phyloP scores from a whole-genome alignment of 2,797 vertebrate species.

The Arrhamphus sclerolepis region DNA sequence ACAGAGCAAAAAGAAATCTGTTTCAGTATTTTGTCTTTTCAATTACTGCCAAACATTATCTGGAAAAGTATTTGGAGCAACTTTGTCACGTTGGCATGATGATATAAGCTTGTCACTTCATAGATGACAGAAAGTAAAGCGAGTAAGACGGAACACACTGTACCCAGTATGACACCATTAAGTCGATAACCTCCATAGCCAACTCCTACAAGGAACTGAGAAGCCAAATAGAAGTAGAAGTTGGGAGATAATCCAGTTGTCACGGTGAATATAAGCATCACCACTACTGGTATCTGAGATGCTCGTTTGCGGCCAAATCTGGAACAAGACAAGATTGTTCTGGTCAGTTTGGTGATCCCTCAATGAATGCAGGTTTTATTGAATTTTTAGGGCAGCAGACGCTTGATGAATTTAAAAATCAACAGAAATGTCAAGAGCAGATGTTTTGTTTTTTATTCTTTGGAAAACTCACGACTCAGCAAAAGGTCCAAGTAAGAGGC shows the following conservation, averaged over 20 bases:
- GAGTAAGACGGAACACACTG: background rate
- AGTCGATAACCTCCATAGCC: conserved; percentile 76
- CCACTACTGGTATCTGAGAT: conserved; percentile 74
- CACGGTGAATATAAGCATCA: conserved; percentile 72
- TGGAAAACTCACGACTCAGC: conserved; percentile 80
- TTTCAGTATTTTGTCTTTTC: too few relatives aligned
- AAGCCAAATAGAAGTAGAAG: conserved; percentile 77
- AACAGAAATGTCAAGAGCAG: background rate
- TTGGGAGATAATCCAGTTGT: conserved; percentile 62
- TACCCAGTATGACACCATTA: conserved; percentile 81
- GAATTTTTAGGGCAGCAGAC: too few relatives aligned
- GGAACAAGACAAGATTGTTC: background rate
- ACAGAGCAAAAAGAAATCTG: too few relatives aligned
- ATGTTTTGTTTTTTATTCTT: conserved; percentile 22
- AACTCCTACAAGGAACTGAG: conserved; percentile 79
- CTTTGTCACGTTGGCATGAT: too few relatives aligned
- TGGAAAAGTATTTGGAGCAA: too few relatives aligned
- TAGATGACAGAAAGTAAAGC: too few relatives aligned
- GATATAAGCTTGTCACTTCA: too few relatives aligned
- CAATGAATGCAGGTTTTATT: background rate
- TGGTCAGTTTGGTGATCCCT: background rate
- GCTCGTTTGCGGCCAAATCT: conserved; percentile 83
- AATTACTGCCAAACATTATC: too few relatives aligned
- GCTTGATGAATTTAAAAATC: background rate
- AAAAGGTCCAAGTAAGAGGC: conserved; percentile 80